A percentile compares a stretch with the other conserved stretches of the same genome.
Evolutionary conservation across 2,113 vertebrate genomes (phyloP).

Genomic region (Rhynchopsitta pachyrhyncha): DNA sequence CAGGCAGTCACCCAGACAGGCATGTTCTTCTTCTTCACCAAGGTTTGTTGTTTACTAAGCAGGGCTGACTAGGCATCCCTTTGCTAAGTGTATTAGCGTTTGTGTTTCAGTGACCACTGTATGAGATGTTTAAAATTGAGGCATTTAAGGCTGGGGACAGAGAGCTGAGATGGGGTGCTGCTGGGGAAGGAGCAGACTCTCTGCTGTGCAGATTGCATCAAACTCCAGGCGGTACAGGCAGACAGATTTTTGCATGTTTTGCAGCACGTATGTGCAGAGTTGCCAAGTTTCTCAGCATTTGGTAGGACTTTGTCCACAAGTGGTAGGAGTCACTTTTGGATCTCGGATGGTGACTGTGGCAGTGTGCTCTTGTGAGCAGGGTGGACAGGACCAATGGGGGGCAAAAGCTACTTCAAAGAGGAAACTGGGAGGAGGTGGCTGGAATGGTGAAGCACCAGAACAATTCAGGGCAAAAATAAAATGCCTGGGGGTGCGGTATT

Average conservation of each 20-base stretch:
- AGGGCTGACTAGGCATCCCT: background rate
- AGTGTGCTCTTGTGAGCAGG: background rate
- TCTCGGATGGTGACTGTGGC: background rate
- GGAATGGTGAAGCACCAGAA: background rate
- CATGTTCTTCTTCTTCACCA: slow-evolving; percentile 12
- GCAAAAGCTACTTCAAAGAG: background rate
- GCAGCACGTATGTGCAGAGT: background rate
- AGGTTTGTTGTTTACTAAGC: slow-evolving; percentile 29
- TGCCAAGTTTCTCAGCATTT: background rate
- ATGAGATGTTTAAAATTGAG: background rate
- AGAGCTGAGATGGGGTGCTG: background rate
- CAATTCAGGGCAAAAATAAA: background rate
- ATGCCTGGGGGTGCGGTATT: background rate
- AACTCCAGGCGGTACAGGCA: background rate
- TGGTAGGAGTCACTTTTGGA: background rate
- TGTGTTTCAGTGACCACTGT: background rate
- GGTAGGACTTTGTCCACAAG: background rate
- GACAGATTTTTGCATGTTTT: background rate
- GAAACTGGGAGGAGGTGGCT: background rate
- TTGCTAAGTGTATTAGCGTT: background rate
- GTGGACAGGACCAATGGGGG: background rate
- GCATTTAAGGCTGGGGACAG: background rate
- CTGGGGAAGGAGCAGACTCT: background rate
- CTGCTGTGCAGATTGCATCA: background rate
- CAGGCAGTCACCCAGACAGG: slow-evolving; percentile 5